Evolutionary conservation across 2,888 invertebrate species (phyloP).

Genomic region (Synanthedon tipuliformis): DNA sequence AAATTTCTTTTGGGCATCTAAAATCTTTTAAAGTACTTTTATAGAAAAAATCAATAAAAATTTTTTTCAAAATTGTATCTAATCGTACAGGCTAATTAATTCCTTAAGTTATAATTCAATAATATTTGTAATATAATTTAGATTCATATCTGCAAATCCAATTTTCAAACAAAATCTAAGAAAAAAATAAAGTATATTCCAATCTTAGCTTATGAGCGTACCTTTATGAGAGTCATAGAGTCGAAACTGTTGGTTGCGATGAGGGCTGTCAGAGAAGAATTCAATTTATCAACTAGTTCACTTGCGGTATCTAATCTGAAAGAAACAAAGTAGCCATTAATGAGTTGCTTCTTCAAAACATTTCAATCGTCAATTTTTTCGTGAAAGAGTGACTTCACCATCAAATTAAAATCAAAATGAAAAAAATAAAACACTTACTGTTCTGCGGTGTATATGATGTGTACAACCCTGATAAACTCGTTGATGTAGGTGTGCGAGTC

Average conservation of each 20-base stretch:
- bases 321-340: background rate
- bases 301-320: constrained; percentile 70
- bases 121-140: no score
- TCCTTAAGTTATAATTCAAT: no score
- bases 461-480: constrained; percentile 45
- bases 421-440: constrained; percentile 32
- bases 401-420: no score
- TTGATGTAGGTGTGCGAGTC: constrained; percentile 51
- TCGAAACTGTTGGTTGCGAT: constrained; percentile 84
- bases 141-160: no score
- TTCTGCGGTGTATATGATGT: constrained; percentile 50
- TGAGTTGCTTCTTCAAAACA: background rate
- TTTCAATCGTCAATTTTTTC: background rate
- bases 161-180: background rate
- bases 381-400: no score
- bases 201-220: constrained; percentile 14
- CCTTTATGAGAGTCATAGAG: constrained; percentile 78
- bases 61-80: no score
- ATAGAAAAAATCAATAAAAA: no score
- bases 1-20: no score
- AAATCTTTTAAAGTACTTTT: no score
- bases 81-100: no score
- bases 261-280: constrained; percentile 78
- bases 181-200: background rate
- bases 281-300: constrained; percentile 73